Evolutionary conservation across 2,888 invertebrate species (phyloP).

Genomic region (Peribatodes rhomboidaria): DNA sequence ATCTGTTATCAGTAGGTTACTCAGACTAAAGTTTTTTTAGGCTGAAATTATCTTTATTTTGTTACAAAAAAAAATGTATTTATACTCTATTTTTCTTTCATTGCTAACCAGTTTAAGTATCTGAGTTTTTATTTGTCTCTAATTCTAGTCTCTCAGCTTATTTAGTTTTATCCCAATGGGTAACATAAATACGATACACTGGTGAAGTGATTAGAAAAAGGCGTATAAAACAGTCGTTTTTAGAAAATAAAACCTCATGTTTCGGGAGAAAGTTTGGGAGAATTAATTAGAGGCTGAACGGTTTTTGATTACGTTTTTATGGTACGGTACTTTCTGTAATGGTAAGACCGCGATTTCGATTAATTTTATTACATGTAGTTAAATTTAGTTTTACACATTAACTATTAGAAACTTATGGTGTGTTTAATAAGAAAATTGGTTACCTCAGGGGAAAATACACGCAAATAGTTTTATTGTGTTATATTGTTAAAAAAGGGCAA

Average conservation of each 20-base stretch:
- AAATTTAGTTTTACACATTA: too few relatives aligned
- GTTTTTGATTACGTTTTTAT: slow-evolving; percentile 14
- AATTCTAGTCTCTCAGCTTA: neutral
- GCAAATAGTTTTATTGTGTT: too few relatives aligned
- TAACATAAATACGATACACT: slow-evolving; percentile 2
- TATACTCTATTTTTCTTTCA: neutral
- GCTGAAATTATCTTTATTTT: neutral
- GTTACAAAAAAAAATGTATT: neutral
- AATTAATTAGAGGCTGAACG: neutral
- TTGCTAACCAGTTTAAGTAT: neutral
- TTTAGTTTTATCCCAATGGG: slow-evolving; percentile 4
- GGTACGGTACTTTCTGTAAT: slow-evolving; percentile 7
- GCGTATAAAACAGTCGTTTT: neutral
- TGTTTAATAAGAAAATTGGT: too few relatives aligned
- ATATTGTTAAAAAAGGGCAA: too few relatives aligned
- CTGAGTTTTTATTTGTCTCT: slow-evolving; percentile 1
- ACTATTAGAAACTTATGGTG: too few relatives aligned
- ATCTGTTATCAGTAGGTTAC: too few relatives aligned
- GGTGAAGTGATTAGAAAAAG: neutral
- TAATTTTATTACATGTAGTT: neutral
- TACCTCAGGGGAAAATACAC: too few relatives aligned
- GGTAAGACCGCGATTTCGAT: neutral
- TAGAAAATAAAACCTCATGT: slow-evolving; percentile 7
- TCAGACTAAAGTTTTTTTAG: too few relatives aligned
- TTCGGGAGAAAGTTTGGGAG: neutral